Evolutionary conservation across 1,140 invertebrate genomes (phyloP).

Genomic region (Oscheius sp.): DNA sequence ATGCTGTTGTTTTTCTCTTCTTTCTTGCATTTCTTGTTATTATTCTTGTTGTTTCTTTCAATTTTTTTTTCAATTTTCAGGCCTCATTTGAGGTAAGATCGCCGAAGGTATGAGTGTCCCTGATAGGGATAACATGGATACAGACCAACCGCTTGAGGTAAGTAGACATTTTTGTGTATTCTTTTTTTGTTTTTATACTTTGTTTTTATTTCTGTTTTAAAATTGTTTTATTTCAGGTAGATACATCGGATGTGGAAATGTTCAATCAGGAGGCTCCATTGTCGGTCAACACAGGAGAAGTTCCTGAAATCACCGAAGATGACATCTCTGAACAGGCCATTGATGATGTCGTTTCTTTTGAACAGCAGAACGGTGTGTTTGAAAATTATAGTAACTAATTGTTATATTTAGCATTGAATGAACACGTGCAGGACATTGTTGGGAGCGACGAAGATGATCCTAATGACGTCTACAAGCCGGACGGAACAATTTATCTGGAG

Average conservation of each 20-base stretch:
- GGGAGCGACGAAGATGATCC: constrained; percentile 4
- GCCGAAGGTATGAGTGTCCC: constrained; percentile 13
- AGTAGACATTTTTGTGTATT: no score
- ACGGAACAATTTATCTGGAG: constrained; percentile 44
- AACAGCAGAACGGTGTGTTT: not conserved
- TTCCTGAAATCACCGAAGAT: not conserved
- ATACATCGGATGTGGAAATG: not conserved
- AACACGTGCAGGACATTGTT: not conserved
- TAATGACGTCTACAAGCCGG: constrained; percentile 49
- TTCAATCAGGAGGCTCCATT: not conserved
- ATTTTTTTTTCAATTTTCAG: no score
- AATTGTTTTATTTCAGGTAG: not conserved
- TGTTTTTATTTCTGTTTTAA: not conserved
- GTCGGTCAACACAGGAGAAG: not conserved
- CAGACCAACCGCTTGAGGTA: not conserved
- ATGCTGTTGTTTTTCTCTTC: no score
- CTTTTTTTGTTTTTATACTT: no score
- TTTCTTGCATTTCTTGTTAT: no score
- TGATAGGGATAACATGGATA: not conserved
- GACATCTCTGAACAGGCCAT: not conserved
- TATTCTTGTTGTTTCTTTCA: no score
- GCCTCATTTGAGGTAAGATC: no score
- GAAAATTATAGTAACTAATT: not conserved
- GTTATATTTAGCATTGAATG: not conserved
- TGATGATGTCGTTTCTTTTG: not conserved